Conservation (phyloP, 1,140 invertebrate species). For the Littorina saxatilis region DNA sequence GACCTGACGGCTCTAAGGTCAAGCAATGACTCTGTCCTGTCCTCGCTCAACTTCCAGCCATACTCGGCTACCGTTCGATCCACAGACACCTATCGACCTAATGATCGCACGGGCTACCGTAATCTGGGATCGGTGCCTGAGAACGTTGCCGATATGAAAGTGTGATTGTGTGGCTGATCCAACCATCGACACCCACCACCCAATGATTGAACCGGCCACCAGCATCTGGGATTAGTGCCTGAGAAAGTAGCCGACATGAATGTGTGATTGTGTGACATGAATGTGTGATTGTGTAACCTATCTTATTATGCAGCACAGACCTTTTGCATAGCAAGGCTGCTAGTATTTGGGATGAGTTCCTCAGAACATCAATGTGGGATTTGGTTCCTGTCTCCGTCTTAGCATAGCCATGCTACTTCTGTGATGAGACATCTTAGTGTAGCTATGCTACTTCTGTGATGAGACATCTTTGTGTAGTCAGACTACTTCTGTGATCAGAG, state of each 20-base stretch:
- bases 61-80: constrained; percentile 54
- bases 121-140: constrained; percentile 47
- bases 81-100: constrained; percentile 52
- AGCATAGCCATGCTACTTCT: too few relatives aligned
- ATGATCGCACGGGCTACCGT: constrained; percentile 35
- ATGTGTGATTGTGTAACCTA: constrained; percentile 36
- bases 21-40: constrained; percentile 51
- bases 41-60: constrained; percentile 52
- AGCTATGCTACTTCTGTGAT: too few relatives aligned
- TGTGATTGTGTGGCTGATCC: constrained; percentile 56
- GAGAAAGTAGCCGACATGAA: constrained; percentile 42
- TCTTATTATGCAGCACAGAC: too few relatives aligned
- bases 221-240: constrained; percentile 42
- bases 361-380: too few relatives aligned
- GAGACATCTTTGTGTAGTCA: too few relatives aligned
- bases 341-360: constrained; percentile 42
- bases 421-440: too few relatives aligned
- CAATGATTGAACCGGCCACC: constrained; percentile 34
- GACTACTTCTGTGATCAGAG: too few relatives aligned
- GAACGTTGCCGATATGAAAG: constrained; percentile 36
- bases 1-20: constrained; percentile 52
- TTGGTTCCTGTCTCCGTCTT: too few relatives aligned
- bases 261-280: constrained; percentile 53
- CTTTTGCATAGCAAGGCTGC: too few relatives aligned
- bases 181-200: constrained; percentile 54